Percentiles rank a stretch among this genome's conserved stretches.
These are phyloP conservation scores for Vireo altiloquus DNA, from an alignment of 2,113 vertebrate genomes.

Conservation along the genomic window DNA sequence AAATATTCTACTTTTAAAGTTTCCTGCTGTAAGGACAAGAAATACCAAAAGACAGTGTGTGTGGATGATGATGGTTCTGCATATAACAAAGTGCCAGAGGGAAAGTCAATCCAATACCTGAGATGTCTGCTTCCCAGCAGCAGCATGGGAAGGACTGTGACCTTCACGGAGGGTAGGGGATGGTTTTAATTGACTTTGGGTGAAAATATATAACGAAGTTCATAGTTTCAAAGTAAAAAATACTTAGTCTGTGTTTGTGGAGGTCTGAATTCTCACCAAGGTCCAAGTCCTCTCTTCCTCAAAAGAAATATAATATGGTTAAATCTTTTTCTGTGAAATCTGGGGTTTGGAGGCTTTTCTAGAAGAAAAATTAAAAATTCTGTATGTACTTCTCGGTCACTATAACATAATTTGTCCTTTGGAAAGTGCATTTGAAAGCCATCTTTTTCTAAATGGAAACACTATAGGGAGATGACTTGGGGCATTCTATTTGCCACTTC, in stretches of 20 bases:
- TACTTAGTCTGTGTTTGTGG: neutral
- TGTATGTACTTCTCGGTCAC: neutral
- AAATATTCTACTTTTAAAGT: conserved; percentile 13
- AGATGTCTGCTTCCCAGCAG: neutral
- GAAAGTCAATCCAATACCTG: neutral
- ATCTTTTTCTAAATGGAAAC: neutral
- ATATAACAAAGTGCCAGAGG: neutral
- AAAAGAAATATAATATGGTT: neutral
- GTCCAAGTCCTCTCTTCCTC: neutral
- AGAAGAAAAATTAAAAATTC: neutral
- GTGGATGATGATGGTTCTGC: neutral
- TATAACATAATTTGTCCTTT: neutral
- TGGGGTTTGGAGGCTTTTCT: neutral
- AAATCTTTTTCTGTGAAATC: neutral
- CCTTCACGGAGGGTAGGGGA: accelerated
- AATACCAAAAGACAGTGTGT: neutral
- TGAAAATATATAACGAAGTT: neutral
- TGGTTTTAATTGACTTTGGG: neutral
- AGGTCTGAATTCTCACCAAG: neutral
- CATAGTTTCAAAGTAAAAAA: neutral
- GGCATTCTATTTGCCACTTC: neutral
- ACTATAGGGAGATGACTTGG: neutral
- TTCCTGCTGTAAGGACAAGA: neutral
- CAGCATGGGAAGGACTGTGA: neutral
- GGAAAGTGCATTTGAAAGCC: neutral